Evolutionary conservation across 2,113 vertebrate genomes (phyloP).

Genomic region (Cyrtonyx montezumae): DNA sequence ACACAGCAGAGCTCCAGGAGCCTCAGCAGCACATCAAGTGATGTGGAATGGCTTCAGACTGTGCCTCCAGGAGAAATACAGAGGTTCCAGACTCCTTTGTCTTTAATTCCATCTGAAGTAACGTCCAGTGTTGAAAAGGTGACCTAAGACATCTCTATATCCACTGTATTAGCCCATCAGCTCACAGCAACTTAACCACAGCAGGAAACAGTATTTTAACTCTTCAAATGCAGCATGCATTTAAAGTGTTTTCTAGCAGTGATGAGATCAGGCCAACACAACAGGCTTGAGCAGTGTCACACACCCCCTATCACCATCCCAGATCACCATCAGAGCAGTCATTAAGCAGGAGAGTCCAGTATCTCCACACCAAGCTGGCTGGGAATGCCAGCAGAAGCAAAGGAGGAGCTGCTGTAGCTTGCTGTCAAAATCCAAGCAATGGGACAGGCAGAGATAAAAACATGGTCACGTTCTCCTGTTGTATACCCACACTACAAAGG

Average conservation of each 20-base stretch:
- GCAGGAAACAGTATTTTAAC: background rate
- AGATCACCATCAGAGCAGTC: background rate
- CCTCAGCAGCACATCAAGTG: background rate
- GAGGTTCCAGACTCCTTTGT: background rate
- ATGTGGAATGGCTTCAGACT: rapidly evolving
- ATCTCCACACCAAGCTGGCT: background rate
- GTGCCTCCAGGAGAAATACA: background rate
- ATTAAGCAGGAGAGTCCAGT: background rate
- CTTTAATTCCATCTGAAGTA: background rate
- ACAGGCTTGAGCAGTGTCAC: background rate
- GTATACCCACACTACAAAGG: rapidly evolving
- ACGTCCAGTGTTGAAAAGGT: background rate
- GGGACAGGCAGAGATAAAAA: background rate
- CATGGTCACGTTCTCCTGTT: background rate
- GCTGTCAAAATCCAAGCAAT: background rate
- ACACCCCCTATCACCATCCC: rapidly evolving
- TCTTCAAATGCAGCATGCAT: background rate
- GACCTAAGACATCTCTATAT: background rate
- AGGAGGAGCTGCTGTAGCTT: background rate
- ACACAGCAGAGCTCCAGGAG: background rate
- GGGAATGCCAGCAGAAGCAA: background rate
- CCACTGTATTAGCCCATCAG: background rate
- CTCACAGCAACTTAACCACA: background rate
- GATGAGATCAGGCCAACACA: background rate
- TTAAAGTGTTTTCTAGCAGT: background rate